A percentile compares a stretch with the other conserved stretches of the same genome.
Evolutionary conservation across 1,140 invertebrate genomes (phyloP).

Genomic region (Heliothis virescens): DNA sequence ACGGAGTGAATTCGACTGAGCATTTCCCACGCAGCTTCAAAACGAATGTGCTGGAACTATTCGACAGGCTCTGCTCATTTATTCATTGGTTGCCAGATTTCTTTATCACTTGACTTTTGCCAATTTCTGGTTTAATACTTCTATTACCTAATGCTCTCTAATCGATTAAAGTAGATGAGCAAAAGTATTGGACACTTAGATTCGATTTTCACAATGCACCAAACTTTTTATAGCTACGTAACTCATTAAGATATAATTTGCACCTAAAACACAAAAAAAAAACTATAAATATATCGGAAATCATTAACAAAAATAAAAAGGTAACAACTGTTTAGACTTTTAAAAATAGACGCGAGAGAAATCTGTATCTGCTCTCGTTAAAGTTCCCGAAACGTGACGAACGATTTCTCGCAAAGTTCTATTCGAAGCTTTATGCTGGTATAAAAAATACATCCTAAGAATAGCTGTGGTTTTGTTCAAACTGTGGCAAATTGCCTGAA

Average conservation of each 20-base stretch:
- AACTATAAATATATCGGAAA: too few species aligned
- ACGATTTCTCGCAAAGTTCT: background rate
- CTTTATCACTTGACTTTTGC: background rate
- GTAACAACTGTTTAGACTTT: background rate
- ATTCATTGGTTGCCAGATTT: conserved; percentile 20
- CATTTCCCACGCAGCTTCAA: conserved; percentile 65
- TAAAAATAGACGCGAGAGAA: background rate
- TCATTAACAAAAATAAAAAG: too few species aligned
- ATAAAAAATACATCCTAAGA: conserved; percentile 23
- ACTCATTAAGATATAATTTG: too few species aligned
- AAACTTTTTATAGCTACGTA: too few species aligned
- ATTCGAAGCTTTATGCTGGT: background rate
- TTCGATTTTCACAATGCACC: too few species aligned
- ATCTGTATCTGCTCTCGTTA: background rate
- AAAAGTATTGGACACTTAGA: too few species aligned
- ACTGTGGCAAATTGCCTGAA: conserved; percentile 56
- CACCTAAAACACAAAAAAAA: too few species aligned
- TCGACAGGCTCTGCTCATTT: conserved; percentile 31
- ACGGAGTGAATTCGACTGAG: conserved; percentile 66
- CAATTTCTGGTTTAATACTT: background rate
- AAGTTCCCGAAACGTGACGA: conserved; percentile 20
- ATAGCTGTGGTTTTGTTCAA: conserved; percentile 37
- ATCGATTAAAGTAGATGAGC: too few species aligned
- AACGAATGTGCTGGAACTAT: conserved; percentile 54
- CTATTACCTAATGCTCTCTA: too few species aligned